Percentiles rank a stretch among this genome's conserved stretches.
phyloP scores from a whole-genome alignment of 2,888 invertebrate species.

The Xanthia togata region DNA sequence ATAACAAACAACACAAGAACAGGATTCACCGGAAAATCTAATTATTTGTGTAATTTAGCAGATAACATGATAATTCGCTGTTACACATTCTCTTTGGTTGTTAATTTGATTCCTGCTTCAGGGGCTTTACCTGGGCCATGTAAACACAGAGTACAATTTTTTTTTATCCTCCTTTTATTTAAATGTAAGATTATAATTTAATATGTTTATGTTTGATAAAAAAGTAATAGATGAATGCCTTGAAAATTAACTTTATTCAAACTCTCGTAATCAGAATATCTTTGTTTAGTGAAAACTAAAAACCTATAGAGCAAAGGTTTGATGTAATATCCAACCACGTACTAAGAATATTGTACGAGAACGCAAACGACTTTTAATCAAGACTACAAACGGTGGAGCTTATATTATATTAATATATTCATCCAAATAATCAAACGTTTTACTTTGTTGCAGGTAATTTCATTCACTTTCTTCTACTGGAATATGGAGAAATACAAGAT shows the following conservation, averaged over 20 bases:
- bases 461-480: slow-evolving; percentile 18
- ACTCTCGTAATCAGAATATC: background rate
- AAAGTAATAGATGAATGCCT: background rate
- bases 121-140: background rate
- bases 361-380: slow-evolving; percentile 46
- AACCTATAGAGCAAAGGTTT: background rate
- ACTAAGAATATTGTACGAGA: slow-evolving; percentile 8
- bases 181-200: background rate
- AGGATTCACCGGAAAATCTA: background rate
- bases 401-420: slow-evolving; percentile 35
- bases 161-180: background rate
- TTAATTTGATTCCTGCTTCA: slow-evolving; percentile 4
- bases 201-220: background rate
- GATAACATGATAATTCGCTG: background rate
- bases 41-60: background rate
- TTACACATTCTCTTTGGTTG: background rate
- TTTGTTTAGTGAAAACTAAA: slow-evolving; percentile 36
- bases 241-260: background rate
- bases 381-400: slow-evolving; percentile 16
- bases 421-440: slow-evolving; percentile 38
- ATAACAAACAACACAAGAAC: background rate
- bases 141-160: background rate
- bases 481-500: slow-evolving; percentile 28
- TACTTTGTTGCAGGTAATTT: slow-evolving; percentile 64
- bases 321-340: slow-evolving; percentile 6